These are phyloP conservation scores for Stenodera caucasica DNA, from an alignment of 2,888 invertebrate species.

Conservation along the genomic window DNA sequence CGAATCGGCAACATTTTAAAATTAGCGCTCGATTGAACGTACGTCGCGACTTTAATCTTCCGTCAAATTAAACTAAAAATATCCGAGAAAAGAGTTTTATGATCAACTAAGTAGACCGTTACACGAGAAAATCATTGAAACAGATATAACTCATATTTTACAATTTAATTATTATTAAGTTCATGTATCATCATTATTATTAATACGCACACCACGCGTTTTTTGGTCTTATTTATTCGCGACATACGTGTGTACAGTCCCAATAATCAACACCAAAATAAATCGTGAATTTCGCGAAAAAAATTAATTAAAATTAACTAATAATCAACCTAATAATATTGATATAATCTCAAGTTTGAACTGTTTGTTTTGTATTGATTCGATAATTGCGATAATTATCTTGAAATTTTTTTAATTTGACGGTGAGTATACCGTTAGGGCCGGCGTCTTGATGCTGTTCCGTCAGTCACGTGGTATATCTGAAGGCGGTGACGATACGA, in stretches of 20 bases:
- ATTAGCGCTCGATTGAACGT: neutral
- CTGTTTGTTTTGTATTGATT: neutral
- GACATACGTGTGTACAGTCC: constrained; percentile 6
- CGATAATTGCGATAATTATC: constrained; percentile 1
- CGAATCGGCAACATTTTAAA: neutral
- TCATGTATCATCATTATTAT: neutral
- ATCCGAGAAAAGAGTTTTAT: neutral
- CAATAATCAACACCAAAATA: constrained; percentile 1
- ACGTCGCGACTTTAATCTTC: neutral
- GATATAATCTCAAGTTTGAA: neutral
- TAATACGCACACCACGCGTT: neutral
- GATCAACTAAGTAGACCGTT: neutral
- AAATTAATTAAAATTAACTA: constrained; percentile 2
- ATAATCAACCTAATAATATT: neutral
- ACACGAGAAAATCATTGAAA: neutral
- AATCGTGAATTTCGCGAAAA: constrained; percentile 21
- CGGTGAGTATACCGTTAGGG: constrained; percentile 2
- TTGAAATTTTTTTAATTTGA: constrained; percentile 13
- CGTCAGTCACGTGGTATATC: constrained; percentile 34
- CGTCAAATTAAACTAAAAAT: neutral
- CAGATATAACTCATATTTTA: neutral
- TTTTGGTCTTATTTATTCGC: neutral
- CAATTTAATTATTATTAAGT: neutral
- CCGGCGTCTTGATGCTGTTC: constrained; percentile 26
- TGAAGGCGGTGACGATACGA: constrained; percentile 32